phyloP scores from a whole-genome alignment of 2,888 invertebrate species.

The Drosophila barbarae region DNA sequence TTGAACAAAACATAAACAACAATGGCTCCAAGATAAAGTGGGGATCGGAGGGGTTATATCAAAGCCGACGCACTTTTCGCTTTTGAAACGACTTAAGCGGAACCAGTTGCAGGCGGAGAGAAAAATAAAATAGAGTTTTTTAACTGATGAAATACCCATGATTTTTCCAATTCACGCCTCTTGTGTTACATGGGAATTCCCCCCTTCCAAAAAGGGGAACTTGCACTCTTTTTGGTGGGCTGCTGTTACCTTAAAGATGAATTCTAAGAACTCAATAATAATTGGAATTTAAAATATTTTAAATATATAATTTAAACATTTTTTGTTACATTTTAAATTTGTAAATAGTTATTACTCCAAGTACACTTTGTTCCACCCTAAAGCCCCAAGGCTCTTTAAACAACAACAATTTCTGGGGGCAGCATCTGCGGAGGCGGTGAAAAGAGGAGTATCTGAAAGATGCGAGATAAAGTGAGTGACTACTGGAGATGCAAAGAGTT shows the following conservation, averaged over 20 bases:
- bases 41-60: neutral
- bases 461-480: neutral
- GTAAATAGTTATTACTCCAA: neutral
- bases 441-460: neutral
- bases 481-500: slow-evolving; percentile 2
- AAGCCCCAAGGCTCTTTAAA: slow-evolving; percentile 51
- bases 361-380: slow-evolving; percentile 23
- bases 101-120: slow-evolving; percentile 38
- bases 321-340: no score
- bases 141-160: slow-evolving; percentile 64
- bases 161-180: slow-evolving; percentile 64
- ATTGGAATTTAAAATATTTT: no score
- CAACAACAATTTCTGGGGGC: slow-evolving; percentile 19
- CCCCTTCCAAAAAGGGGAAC: neutral
- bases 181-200: slow-evolving; percentile 13
- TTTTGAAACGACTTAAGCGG: slow-evolving; percentile 62
- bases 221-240: slow-evolving; percentile 16
- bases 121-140: slow-evolving; percentile 22
- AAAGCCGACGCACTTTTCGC: slow-evolving; percentile 64
- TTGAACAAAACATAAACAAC: slow-evolving; percentile 46
- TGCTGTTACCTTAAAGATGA: neutral
- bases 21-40: slow-evolving; percentile 23
- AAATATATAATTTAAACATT: no score
- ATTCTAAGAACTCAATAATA: neutral
- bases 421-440: slow-evolving; percentile 25